Base-by-base conservation (phyloP, 2,888 invertebrate species). In the Athalia circularis region DNA sequence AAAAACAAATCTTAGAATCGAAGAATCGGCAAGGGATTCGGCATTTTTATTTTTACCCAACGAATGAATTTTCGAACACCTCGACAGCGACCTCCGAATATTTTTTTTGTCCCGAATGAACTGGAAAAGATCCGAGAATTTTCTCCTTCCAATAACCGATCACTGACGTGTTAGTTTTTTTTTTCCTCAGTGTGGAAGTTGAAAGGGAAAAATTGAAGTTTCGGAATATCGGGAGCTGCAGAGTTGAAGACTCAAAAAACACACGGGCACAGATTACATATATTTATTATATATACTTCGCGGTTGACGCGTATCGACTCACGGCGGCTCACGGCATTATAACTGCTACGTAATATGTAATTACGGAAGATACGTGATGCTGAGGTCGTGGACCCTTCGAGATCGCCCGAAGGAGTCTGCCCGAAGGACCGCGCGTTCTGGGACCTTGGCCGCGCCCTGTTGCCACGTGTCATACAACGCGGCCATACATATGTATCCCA, bases 381-480 rank as follows among this genome's bases (percentile, higher is more conserved):
- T 47, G 72, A 45, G 75, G 61, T 75, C 75, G 61, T 61, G 75
- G 75, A 75, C 61, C 75, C 75, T 75, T 75, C 75, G 75, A 72
- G 72, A 72, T 50, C 13, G 75, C 75, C 61, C 5, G 62, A 62
- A 75, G 75, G 59, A 75, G 29, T 4, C 13, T 52, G 72, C 72
- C 59, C 72, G 72, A 72, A 75, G 61, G 72, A 75, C 75, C 75
- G 75, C 47, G 72, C 64, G 76, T 65, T 50, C 67, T 65, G 65
- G 57, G 65, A 57, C 77, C 65, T 67, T 65, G 65, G 77, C 77
- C 77, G 77, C 77, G 77, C 77, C 77, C 77, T 77, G 65, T 65
- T 77, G 77, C 77, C 77, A 77, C 77, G 77, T 77, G 77, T 77
- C 77, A 67, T 61, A 48, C 59, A n/a, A n/a, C 7, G 64, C 59